phyloP scores from a whole-genome alignment of 2,797 vertebrate species.

The Brachyrhaphis roseni region DNA sequence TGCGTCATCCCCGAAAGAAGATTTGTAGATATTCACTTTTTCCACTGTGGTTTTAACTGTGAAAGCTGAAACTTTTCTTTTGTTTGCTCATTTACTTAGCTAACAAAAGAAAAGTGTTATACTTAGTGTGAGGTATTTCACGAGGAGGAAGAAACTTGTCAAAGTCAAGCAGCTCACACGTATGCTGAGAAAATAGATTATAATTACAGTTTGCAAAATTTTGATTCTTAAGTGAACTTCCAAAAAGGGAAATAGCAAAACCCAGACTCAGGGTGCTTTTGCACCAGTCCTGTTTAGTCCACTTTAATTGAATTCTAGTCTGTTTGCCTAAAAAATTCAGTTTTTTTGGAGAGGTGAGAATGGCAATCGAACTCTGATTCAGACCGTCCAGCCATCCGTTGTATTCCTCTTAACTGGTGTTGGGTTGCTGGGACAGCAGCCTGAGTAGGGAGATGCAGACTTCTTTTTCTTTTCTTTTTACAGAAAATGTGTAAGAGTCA shows the following conservation, averaged over 20 bases:
- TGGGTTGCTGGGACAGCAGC: no score
- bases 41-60: not conserved
- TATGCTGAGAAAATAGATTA: not conserved
- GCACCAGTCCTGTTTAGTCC: no score
- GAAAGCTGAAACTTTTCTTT: slow-evolving; percentile 1
- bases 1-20: slow-evolving; percentile 47
- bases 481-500: not conserved
- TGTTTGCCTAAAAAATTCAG: no score
- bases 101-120: no score
- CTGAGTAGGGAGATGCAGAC: no score
- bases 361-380: no score
- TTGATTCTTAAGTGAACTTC: not conserved
- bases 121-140: not conserved
- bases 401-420: no score
- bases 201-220: not conserved
- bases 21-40: slow-evolving; percentile 36
- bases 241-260: not conserved
- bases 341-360: no score
- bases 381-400: no score
- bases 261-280: not conserved
- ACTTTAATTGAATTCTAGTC: no score
- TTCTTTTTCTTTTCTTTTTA: not conserved
- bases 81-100: not conserved
- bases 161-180: not conserved
- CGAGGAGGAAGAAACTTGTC: not conserved